Percentiles rank a stretch among this genome's conserved stretches.
Conservation (phyloP, 1,140 invertebrate genomes). For the Bombus fervidus region DNA sequence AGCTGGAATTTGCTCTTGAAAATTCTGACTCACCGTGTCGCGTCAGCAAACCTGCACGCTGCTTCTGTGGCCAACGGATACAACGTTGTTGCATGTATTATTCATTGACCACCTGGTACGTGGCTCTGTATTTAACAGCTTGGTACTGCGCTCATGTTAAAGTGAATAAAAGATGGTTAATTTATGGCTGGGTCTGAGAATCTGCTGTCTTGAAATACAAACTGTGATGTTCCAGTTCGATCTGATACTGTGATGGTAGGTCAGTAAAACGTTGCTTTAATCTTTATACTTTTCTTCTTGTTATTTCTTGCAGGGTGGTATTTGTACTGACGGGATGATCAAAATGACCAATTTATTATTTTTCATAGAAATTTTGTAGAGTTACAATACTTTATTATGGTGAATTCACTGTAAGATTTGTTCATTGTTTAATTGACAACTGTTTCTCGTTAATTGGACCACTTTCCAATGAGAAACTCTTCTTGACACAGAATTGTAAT, state of each 20-base stretch:
- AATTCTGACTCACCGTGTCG: not conserved
- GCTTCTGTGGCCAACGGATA: not conserved
- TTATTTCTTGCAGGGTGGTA: too few relatives aligned
- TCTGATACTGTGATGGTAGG: fast-evolving
- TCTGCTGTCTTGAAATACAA: not conserved
- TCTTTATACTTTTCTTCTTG: too few relatives aligned
- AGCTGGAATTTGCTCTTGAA: slow-evolving; percentile 35
- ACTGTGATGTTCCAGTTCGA: fast-evolving
- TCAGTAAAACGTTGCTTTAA: too few relatives aligned
- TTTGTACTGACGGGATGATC: too few relatives aligned
- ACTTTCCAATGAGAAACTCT: too few relatives aligned
- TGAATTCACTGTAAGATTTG: not conserved
- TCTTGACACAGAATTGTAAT: too few relatives aligned
- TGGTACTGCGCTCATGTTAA: not conserved
- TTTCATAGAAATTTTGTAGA: not conserved
- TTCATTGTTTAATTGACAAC: not conserved
- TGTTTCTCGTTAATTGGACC: not conserved
- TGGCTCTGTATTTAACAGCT: not conserved
- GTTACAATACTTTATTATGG: not conserved
- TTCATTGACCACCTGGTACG: not conserved
- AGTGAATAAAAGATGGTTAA: not conserved
- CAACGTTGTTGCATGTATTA: slow-evolving; percentile 4
- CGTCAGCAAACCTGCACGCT: not conserved
- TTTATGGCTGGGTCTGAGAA: not conserved
- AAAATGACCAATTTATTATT: not conserved